Conservation (phyloP, 1,140 invertebrate genomes). For the Drosophila leontia region DNA sequence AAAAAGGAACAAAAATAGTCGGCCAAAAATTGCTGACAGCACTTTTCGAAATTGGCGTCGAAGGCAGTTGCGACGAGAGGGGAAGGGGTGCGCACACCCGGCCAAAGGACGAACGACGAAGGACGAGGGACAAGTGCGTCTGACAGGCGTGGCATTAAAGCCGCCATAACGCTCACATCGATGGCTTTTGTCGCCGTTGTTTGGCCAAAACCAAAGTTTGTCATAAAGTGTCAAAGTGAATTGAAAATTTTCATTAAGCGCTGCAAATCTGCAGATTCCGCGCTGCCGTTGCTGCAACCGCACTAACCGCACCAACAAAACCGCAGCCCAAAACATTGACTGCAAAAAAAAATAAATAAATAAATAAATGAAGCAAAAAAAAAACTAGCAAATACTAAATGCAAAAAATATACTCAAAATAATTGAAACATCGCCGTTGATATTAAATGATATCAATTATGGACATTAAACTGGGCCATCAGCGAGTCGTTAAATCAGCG, state of each 20-base stretch:
- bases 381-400: constrained; percentile 6
- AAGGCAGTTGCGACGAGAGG: constrained; percentile 7
- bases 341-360: constrained; percentile 20
- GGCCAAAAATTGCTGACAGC: constrained; percentile 77
- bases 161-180: constrained; percentile 52
- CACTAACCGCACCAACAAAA: constrained; percentile 55
- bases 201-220: constrained; percentile 74
- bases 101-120: neutral
- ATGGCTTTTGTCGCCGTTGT: constrained; percentile 15
- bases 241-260: constrained; percentile 81
- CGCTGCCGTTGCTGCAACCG: constrained; percentile 51
- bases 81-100: neutral
- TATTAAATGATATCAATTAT: constrained; percentile 44
- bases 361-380: constrained; percentile 1
- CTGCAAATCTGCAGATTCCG: constrained; percentile 67
- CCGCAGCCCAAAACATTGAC: constrained; percentile 49
- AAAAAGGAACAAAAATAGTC: constrained; percentile 42
- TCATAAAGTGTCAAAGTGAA: constrained; percentile 81
- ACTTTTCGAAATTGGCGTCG: constrained; percentile 72
- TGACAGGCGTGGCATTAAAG: constrained; percentile 73
- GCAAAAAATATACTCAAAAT: constrained; percentile 14
- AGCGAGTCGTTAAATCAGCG: constrained; percentile 12
- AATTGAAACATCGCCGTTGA: constrained; percentile 35
- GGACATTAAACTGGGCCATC: constrained; percentile 17
- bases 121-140: constrained; percentile 46